Base-by-base conservation (phyloP, 2,888 invertebrate genomes). In the Microplitis deprimator region DNA sequence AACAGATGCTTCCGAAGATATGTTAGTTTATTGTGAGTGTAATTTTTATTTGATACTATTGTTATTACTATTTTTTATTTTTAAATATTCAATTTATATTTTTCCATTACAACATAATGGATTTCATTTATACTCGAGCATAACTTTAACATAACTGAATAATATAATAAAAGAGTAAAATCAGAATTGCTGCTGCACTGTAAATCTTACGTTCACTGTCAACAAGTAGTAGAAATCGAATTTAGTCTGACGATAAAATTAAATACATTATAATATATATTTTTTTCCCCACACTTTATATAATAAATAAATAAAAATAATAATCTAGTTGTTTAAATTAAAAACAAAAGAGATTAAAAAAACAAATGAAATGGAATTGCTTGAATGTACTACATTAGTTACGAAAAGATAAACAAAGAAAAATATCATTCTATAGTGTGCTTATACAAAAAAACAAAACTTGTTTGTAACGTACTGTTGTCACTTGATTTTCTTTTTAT, bases 21-120 rank as follows among this genome's bases (percentile, higher is more conserved):
- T 87, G 87, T 82, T 86, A 4, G 85, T 87, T 62, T 87, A 86
- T 76, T 86, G 87, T 87, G 68, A 86, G 87, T 86, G 79, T 74
- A 62, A 59, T 38, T 67, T 59, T 62, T 17, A 78, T 50, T 29
- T 68, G 39, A 29, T 68, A 17, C 40, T 78, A 17, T 61, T 75
- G 17, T 69, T 20, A 20, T 1, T 20, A 20, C 60, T 60, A 29
- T n/a, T n/a, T n/a, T 17, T 69, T 1, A 16, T 40, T 7, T 17
- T 59, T 40, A 13, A n/a, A n/a, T n/a, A n/a, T n/a, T n/a, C n/a
- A n/a, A n/a, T n/a, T 1, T 41, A 6, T 38, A 40, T 39, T 60
- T n/a, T 40, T 39, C 62, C n/a, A 75, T 20, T 17, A 69, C 20
- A 38, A 10, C 6, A 7, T 50, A 1, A 69, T 29, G 13, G 17